Percentiles rank a stretch among this genome's conserved stretches.
Conservation (phyloP, 2,113 vertebrate species). For the Psilopogon haemacephalus region DNA sequence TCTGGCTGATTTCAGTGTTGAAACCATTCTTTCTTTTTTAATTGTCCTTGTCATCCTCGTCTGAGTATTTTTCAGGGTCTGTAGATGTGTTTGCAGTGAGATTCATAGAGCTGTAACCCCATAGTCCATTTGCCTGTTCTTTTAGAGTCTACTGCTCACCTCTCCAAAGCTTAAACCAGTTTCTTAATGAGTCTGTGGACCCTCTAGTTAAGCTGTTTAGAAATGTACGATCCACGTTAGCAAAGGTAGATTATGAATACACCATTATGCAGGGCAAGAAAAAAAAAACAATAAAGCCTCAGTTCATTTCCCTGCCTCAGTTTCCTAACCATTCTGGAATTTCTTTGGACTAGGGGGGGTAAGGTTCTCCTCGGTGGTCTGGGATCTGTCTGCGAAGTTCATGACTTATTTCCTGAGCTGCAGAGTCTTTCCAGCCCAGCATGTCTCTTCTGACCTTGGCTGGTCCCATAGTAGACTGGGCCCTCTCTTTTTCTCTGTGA, state of each 20-base stretch:
- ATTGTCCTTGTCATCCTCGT: neutral
- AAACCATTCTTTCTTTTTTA: neutral
- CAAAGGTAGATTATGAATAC: slow-evolving; percentile 31
- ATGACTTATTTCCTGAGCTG: slow-evolving; percentile 43
- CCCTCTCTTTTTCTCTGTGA: slow-evolving; percentile 32
- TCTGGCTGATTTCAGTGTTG: neutral
- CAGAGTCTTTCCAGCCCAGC: slow-evolving; percentile 45
- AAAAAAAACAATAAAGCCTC: slow-evolving; percentile 24
- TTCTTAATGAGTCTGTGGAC: neutral
- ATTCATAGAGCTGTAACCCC: neutral
- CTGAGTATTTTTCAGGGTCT: neutral
- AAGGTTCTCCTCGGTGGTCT: slow-evolving; percentile 52
- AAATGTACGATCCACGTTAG: neutral
- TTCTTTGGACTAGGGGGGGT: slow-evolving; percentile 40
- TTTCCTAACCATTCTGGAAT: slow-evolving; percentile 54
- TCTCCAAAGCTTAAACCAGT: neutral
- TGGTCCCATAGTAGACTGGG: slow-evolving; percentile 9
- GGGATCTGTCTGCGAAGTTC: slow-evolving; percentile 41
- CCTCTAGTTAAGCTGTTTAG: neutral
- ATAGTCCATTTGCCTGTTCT: neutral
- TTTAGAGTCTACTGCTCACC: neutral
- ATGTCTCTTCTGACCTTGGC: slow-evolving; percentile 52
- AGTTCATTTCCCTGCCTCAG: slow-evolving; percentile 61
- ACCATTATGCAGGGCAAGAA: slow-evolving; percentile 32
- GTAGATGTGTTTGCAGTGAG: neutral